Base-by-base conservation (phyloP, 2,888 invertebrate species). In the Volucella inanis region DNA sequence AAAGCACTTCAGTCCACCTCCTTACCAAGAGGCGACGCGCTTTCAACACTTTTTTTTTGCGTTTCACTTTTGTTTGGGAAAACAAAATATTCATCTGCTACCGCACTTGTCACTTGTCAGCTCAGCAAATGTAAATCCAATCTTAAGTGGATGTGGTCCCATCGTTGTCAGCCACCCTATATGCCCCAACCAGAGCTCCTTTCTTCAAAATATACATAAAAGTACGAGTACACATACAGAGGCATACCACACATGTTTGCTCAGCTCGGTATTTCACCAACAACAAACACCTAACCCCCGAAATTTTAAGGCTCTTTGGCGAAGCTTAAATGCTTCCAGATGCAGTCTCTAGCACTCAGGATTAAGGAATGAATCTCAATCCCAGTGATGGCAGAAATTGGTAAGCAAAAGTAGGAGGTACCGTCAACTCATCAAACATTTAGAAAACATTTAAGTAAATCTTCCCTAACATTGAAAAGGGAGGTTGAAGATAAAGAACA, bases 71-170 rank as follows among this genome's bases (percentile, higher is more conserved):
- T 80, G 74, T 72, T 67, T 49, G 62, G 67, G 71, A 62, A 76
- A 76, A 77, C 64, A 68, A 80, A 72, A 81, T 85, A 76, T 85
- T 85, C 85, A 85, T 81, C 81, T 85, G 85, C 85, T 81, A 77
- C 80, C 80, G 77, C 85, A 81, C 81, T 85, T 85, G 85, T 85
- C 85, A 85, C 85, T 85, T 85, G 85, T 85, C 85, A 85, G 85
- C 85, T 85, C 85, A 85, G 85, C 85, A 85, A 85, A 85, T 85
- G 80, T 77, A 85, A 85, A 85, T 85, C 85, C 85, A 85, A 85
- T 85, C 72, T 85, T 72, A 85, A 85, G 81, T 76, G 81, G 85
- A 85, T 81, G 80, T 59, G 68, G 49, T 54, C 31, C 49, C 31
- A 55, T 39, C 61, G 38, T 54, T n/a, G 9, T 31, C 61, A 0